Evolutionary conservation across 2,888 invertebrate genomes (phyloP).

Genomic region (Scaptomyza tumidula): DNA sequence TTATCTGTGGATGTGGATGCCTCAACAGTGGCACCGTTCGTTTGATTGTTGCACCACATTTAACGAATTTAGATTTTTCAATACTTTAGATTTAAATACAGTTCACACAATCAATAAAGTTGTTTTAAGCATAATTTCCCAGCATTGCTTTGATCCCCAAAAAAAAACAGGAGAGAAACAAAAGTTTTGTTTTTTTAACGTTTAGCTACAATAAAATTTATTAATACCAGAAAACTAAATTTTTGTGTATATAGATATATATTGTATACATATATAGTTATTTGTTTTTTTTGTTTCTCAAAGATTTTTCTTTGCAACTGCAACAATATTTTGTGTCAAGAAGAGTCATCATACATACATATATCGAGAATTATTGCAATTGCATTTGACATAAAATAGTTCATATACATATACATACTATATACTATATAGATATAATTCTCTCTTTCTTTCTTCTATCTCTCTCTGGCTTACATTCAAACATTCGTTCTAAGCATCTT

Average conservation of each 20-base stretch:
- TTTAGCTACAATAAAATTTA: slow-evolving; percentile 82
- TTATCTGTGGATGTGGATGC: slow-evolving; percentile 18
- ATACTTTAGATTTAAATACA: slow-evolving; percentile 45
- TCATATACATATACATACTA: slow-evolving; percentile 37
- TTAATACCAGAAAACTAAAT: slow-evolving; percentile 78
- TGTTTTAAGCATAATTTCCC: neutral
- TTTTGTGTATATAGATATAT: slow-evolving; percentile 79
- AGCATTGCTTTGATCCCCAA: slow-evolving; percentile 9
- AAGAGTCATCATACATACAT: slow-evolving; percentile 9
- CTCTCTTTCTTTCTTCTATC: slow-evolving; percentile 5
- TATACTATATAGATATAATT: slow-evolving; percentile 28
- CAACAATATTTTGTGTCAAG: slow-evolving; percentile 17
- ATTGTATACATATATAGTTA: slow-evolving; percentile 57
- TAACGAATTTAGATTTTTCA: slow-evolving; percentile 41
- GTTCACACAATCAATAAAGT: slow-evolving; percentile 23
- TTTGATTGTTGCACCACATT: slow-evolving; percentile 35
- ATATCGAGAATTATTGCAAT: slow-evolving; percentile 27
- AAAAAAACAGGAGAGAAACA: slow-evolving; percentile 1
- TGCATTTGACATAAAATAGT: slow-evolving; percentile 58
- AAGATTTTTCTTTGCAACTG: slow-evolving; percentile 30
- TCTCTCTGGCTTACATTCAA: slow-evolving; percentile 30
- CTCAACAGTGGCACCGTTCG: neutral
- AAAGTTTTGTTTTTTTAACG: slow-evolving; percentile 54
- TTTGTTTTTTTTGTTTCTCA: slow-evolving; percentile 30
- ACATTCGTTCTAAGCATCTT: slow-evolving; percentile 40